Evolutionary conservation across 2,113 vertebrate genomes (phyloP).

Genomic region (Microtus montanus): DNA sequence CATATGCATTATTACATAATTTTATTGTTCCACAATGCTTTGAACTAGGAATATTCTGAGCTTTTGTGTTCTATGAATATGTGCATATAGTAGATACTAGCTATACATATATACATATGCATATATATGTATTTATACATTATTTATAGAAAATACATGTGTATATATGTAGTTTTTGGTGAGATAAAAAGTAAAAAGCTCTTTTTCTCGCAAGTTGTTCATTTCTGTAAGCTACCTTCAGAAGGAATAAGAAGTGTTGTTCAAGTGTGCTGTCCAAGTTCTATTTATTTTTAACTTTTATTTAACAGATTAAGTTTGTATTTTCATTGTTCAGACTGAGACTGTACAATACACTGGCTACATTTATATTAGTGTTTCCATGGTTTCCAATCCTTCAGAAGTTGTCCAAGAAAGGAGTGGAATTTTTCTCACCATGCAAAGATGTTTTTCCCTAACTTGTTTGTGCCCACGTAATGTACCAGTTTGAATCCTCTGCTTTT

Average conservation of each 20-base stretch:
- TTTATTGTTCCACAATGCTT: background rate
- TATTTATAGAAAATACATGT: background rate
- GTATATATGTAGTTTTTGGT: background rate
- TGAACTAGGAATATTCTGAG: background rate
- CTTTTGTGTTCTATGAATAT: background rate
- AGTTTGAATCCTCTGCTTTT: conserved; percentile 65
- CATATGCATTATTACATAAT: background rate
- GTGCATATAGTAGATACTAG: background rate
- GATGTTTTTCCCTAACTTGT: conserved; percentile 75
- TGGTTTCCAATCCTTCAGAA: conserved; percentile 82
- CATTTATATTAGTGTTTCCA: conserved; percentile 81
- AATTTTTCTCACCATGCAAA: conserved; percentile 78
- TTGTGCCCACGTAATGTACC: conserved; percentile 79
- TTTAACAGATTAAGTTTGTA: conserved; percentile 63
- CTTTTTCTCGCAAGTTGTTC: background rate
- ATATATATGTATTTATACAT: background rate
- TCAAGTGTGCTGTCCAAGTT: conserved; percentile 57
- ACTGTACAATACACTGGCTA: conserved; percentile 58
- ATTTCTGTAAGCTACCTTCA: conserved; percentile 49
- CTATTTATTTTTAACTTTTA: conserved; percentile 72
- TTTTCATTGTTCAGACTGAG: conserved; percentile 76
- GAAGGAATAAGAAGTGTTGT: background rate
- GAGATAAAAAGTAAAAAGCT: background rate
- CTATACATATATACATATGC: background rate
- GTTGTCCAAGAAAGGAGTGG: conserved; percentile 77